Percentiles rank a stretch among this genome's conserved stretches.
phyloP scores from a whole-genome alignment of 2,113 vertebrate genomes.

The Sarotherodon lohbergeri region DNA sequence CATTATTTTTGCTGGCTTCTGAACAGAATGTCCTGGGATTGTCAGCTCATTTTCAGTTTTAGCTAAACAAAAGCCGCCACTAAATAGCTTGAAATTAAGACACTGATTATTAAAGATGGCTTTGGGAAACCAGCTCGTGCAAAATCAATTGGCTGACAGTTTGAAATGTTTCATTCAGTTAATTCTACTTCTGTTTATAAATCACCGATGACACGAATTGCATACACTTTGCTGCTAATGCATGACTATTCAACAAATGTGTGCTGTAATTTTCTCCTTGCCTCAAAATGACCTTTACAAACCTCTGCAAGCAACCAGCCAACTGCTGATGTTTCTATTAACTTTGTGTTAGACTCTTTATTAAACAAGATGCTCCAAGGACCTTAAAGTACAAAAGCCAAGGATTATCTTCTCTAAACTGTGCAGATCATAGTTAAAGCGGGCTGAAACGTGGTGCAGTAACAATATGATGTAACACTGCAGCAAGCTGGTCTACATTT shows the following conservation, averaged over 20 bases:
- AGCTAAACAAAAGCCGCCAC: not conserved
- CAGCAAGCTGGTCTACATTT: slow-evolving; percentile 7
- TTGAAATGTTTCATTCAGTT: not conserved
- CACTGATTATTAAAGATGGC: not conserved
- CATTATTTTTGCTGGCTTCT: not conserved
- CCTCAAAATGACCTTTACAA: not conserved
- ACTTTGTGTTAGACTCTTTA: not conserved
- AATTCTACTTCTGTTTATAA: not conserved
- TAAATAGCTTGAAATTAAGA: not conserved
- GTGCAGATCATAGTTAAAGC: not conserved
- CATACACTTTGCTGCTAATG: not conserved
- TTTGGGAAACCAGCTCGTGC: not conserved
- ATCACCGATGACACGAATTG: not conserved
- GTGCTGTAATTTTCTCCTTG: slow-evolving; percentile 1
- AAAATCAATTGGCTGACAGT: not conserved
- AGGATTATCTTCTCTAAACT: not conserved
- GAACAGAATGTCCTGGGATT: not conserved
- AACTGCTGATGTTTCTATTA: not conserved
- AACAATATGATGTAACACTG: slow-evolving; percentile 27
- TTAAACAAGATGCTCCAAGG: not conserved
- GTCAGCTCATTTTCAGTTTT: fast-evolving
- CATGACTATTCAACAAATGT: slow-evolving; percentile 18
- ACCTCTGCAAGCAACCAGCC: not conserved
- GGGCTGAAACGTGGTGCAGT: not conserved
- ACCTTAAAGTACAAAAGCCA: slow-evolving; percentile 6